These are phyloP conservation scores for Notolepis coatsorum DNA, from an alignment of 2,797 vertebrate species.

Conservation along the genomic window DNA sequence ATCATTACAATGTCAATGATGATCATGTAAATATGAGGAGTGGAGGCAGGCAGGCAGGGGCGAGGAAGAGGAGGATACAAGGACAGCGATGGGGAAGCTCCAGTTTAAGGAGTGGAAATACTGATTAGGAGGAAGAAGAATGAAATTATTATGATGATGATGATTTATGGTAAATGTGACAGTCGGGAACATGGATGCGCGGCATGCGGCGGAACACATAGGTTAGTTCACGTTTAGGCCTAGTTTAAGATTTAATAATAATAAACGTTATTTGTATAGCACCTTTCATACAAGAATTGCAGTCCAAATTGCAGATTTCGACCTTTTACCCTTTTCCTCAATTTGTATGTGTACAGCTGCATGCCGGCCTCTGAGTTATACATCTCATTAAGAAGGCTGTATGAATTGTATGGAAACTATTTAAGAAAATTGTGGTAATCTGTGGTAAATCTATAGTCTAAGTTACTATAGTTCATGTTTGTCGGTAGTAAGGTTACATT, in stretches of 20 bases:
- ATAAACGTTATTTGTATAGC: too few relatives aligned
- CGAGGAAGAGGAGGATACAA: conserved; percentile 36
- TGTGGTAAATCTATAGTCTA: too few relatives aligned
- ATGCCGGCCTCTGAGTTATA: conserved; percentile 2
- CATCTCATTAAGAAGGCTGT: too few relatives aligned
- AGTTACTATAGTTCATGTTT: too few relatives aligned
- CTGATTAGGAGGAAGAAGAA: conserved; percentile 36
- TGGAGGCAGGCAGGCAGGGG: conserved; percentile 57
- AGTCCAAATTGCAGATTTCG: conserved; percentile 9
- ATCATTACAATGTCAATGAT: conserved; percentile 84
- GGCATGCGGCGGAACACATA: too few relatives aligned
- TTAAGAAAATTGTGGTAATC: not conserved
- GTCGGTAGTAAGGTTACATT: too few relatives aligned
- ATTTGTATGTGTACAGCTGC: not conserved
- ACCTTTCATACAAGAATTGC: too few relatives aligned
- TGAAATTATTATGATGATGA: conserved; percentile 53
- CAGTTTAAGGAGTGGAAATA: conserved; percentile 26
- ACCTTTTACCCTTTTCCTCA: not conserved
- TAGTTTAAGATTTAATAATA: too few relatives aligned
- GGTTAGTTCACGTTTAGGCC: too few relatives aligned
- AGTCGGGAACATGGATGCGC: too few relatives aligned
- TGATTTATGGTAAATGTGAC: conserved; percentile 42
- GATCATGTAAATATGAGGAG: conserved; percentile 81
- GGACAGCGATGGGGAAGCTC: conserved; percentile 32
- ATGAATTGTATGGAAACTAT: not conserved